Evolutionary conservation across 2,797 vertebrate genomes (phyloP).

Genomic region (Amphiprion clarkii): DNA sequence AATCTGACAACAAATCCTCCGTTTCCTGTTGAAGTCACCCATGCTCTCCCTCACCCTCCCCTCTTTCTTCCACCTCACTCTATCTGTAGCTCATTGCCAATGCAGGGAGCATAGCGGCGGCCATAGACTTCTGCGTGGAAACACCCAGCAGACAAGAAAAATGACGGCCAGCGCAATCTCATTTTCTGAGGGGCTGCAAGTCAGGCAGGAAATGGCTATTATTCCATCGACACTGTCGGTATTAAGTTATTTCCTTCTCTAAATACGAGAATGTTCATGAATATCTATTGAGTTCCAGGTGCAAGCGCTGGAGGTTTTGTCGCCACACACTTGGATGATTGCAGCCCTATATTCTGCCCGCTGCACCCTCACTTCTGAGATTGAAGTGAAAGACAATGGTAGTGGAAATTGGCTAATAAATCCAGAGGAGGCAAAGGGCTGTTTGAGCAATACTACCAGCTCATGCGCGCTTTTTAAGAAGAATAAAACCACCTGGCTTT

Average conservation of each 20-base stretch:
- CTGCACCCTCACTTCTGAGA: conserved; percentile 93
- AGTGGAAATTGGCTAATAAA: conserved; percentile 99
- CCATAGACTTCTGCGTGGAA: conserved; percentile 86
- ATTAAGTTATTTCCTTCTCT: conserved; percentile 99
- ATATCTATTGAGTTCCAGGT: conserved; percentile 99
- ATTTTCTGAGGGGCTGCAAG: conserved; percentile 99
- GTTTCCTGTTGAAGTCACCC: conserved; percentile 60
- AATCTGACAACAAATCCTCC: conserved; percentile 62
- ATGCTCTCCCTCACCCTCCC: conserved; percentile 45
- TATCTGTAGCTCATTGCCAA: conserved; percentile 89
- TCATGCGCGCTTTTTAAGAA: conserved; percentile 88
- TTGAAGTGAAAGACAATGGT: conserved; percentile 99
- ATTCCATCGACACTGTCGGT: conserved; percentile 99
- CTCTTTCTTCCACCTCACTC: conserved; percentile 49
- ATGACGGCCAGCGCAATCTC: conserved; percentile 96
- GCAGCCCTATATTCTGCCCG: conserved; percentile 94
- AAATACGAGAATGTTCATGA: conserved; percentile 99
- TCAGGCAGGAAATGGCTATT: conserved; percentile 99
- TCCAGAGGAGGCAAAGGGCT: conserved; percentile 94
- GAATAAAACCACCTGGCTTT: conserved; percentile 83
- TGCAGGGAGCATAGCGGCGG: conserved; percentile 88
- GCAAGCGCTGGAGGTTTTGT: conserved; percentile 87
- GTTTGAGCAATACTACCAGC: conserved; percentile 89
- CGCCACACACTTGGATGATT: conserved; percentile 89
- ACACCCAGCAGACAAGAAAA: conserved; percentile 97